Conservation (phyloP, 1,140 invertebrate species). For the Drosophila saltans region DNA sequence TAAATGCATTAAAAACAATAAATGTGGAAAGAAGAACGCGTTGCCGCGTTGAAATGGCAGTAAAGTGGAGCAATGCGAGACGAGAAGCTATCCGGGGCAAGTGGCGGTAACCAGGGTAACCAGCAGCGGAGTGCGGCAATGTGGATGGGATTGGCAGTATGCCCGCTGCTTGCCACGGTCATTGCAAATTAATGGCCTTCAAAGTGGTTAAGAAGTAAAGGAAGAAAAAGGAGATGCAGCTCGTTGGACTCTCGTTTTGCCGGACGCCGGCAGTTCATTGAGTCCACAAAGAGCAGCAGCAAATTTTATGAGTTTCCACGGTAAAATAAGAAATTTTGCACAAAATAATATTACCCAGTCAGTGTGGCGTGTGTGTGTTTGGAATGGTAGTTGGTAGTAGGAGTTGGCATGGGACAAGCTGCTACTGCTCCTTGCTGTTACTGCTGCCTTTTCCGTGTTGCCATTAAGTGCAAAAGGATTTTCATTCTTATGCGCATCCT, state of each 20-base stretch:
- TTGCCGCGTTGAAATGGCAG: constrained; percentile 41
- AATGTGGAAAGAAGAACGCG: constrained; percentile 48
- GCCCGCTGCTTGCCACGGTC: constrained; percentile 51
- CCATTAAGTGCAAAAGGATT: constrained; percentile 82
- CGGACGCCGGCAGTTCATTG: constrained; percentile 56
- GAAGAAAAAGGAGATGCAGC: constrained; percentile 52
- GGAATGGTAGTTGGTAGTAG: neutral
- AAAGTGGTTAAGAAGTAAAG: constrained; percentile 67
- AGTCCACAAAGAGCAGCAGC: constrained; percentile 62
- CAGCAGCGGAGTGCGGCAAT: constrained; percentile 32
- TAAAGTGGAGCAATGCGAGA: constrained; percentile 51
- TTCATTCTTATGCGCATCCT: constrained; percentile 81
- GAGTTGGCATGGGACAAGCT: constrained; percentile 11
- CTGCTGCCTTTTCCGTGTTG: constrained; percentile 64
- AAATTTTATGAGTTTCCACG: constrained; percentile 77
- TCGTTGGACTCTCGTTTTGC: constrained; percentile 47
- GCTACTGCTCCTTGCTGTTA: constrained; percentile 20
- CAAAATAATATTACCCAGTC: constrained; percentile 71
- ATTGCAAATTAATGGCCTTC: constrained; percentile 79
- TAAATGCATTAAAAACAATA: constrained; percentile 69
- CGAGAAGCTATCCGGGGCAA: constrained; percentile 29
- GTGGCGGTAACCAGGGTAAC: neutral
- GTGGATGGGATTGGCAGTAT: constrained; percentile 27
- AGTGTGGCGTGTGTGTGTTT: neutral
- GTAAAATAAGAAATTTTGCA: constrained; percentile 75